These are phyloP conservation scores for Oostethus manadensis DNA, from an alignment of 2,113 vertebrate genomes.

Conservation along the genomic window DNA sequence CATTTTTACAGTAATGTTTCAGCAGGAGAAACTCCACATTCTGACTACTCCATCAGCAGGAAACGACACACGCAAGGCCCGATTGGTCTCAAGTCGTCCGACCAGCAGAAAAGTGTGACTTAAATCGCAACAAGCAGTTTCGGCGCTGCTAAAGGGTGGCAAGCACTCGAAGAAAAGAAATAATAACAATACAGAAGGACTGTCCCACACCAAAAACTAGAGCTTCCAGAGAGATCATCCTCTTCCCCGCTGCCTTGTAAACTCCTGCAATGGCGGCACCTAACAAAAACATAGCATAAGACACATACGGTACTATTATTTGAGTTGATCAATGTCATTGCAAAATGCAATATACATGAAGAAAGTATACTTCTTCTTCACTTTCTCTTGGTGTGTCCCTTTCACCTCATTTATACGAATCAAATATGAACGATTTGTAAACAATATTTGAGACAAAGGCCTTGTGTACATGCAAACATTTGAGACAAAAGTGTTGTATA, in stretches of 20 bases:
- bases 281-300: constrained; percentile 40
- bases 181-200: constrained; percentile 85
- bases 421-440: too few species aligned
- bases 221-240: constrained; percentile 89
- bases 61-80: constrained; percentile 16
- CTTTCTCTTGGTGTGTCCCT: too few species aligned
- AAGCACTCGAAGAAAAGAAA: constrained; percentile 88
- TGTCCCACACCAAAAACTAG: constrained; percentile 90
- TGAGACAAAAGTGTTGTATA: too few species aligned
- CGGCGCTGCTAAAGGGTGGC: constrained; percentile 83
- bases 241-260: constrained; percentile 92
- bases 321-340: neutral
- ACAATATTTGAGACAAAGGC: too few species aligned
- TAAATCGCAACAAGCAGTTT: neutral
- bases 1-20: neutral
- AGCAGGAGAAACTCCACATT: neutral
- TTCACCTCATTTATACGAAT: too few species aligned
- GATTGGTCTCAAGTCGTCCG: neutral
- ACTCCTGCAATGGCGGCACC: constrained; percentile 95
- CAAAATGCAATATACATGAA: neutral
- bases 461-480: too few species aligned
- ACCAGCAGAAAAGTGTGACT: neutral
- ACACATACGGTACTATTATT: neutral
- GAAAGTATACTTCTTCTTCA: neutral
- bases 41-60: constrained; percentile 10